Base-by-base conservation (phyloP, 2,797 vertebrate genomes). In the Macropus fuliginosus region DNA sequence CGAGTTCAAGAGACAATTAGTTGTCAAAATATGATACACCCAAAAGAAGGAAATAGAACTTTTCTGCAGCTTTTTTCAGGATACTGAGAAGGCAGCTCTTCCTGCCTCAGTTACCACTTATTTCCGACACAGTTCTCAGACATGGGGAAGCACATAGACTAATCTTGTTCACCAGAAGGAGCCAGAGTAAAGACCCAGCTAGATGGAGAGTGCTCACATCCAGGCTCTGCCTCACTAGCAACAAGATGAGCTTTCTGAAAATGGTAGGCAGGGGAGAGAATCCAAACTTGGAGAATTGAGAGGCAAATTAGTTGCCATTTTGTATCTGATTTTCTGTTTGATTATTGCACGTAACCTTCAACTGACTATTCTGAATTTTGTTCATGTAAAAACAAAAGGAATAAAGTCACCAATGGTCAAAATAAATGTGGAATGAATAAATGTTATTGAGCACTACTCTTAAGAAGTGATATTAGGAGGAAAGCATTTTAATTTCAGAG, bases 401-500 rank as follows among this genome's bases (percentile, higher is more conserved):
- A 59, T 62, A 13, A 34, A 62, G 59, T 62, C 12, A 62, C 1
- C 66, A 74, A 21, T 40, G 62, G 34, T 66, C 34, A 74, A 74
- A 57, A 92, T 90, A 94, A 91, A 56, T 10, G 14, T 59, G 4
- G 0, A 55, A 55, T 57, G 46, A 94, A 97, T 56, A 62, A 93
- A 90, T 92, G 94, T 95, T 90, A 96, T 92, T 56, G 94, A 87
- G n/a, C 52, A 91, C 92, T 92, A 93, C 93, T 31, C 89, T 95
- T 81, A 92, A 91, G 91, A 95, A 59, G 27, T 18, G 91, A 96
- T 92, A 91, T 92, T 90, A 4, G 54, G 54, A 95, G 16, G 81
- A 90, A 97, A 96, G 90, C 90, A 28, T 95, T 97, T 97, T 95
- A 96, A 95, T 97, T 92, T 95, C 40, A 96, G 40, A 57, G 92